These are phyloP conservation scores for Diorhabda carinulata DNA, from an alignment of 1,140 invertebrate genomes.

Conservation along the genomic window DNA sequence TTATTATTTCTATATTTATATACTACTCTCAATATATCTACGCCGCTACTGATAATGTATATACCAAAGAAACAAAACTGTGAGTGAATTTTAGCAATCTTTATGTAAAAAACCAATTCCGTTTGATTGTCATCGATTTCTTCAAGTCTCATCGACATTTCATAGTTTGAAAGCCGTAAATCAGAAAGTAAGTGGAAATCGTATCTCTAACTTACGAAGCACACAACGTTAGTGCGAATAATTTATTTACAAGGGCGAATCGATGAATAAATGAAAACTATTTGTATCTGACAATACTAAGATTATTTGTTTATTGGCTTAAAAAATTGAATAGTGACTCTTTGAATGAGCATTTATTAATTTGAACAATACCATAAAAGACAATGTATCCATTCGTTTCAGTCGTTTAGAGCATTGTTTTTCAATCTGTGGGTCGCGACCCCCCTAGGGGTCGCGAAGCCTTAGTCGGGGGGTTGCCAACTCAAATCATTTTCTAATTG, in stretches of 20 bases:
- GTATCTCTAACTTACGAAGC: not conserved
- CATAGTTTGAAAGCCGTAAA: slow-evolving; percentile 44
- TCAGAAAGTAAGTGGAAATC: slow-evolving; percentile 36
- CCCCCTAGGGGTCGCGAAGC: too few species aligned
- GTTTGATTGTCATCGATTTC: slow-evolving; percentile 42
- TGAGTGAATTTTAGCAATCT: slow-evolving; percentile 39
- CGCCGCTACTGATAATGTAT: slow-evolving; percentile 15
- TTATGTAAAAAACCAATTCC: slow-evolving; percentile 44
- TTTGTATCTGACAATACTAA: not conserved
- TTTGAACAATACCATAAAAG: too few species aligned
- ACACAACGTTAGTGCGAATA: slow-evolving; percentile 1
- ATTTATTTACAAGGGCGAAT: slow-evolving; percentile 8
- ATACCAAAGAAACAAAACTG: slow-evolving; percentile 27
- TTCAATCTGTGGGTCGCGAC: too few species aligned
- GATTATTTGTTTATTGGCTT: too few species aligned
- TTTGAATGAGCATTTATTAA: too few species aligned
- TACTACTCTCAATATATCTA: not conserved
- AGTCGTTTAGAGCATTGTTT: too few species aligned
- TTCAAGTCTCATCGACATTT: slow-evolving; percentile 43
- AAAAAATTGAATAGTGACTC: too few species aligned
- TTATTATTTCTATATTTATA: not conserved
- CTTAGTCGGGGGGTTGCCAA: too few species aligned
- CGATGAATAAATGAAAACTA: slow-evolving; percentile 6
- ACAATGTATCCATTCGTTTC: too few species aligned
- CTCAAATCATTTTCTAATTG: too few species aligned